Evolutionary conservation across 1,140 invertebrate species (phyloP), one percentile per base, ranked within the genome.

Genomic region (Ostrea edulis): DNA sequence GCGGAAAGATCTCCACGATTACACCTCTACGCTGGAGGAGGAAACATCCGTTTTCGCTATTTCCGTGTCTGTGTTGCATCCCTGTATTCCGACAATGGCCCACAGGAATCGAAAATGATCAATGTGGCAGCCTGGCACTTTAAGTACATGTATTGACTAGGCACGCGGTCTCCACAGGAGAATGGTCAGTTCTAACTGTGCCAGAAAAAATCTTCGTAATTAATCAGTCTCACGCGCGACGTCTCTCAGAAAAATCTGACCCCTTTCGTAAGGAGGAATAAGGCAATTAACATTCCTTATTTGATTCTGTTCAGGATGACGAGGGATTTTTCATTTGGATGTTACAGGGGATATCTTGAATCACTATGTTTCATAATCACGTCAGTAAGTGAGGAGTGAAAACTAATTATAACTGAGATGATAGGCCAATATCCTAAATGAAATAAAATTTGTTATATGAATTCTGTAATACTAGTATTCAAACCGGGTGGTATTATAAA

Each of bases 101-200:
- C 55, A 62, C 14, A 62, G 55, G 55, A 62, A 62, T 62, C 55
- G 55, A 62, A 62, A 62, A 62, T 62, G 55, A 62, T 62, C 55
- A 62, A 62, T 62, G 55, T n/a, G 17, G 55, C 55, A 20, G 55
- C n/a, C 17, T 7, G 1, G 55, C 17, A 62, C 17, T 62, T 17
- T 62, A 62, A 20, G 55, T 62, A 62, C 55, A 62, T n/a, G 55
- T 62, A 62, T 62, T 62, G 55, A 62, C 55, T 62, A 62, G 55
- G n/a, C 17, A 62, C 55, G 55, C 55, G 14, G 17, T 62, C 14
- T 17, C 55, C 8, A 20, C 17, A 2, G 55, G 55, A 44, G 55
- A 62, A 62, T 62, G 55, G 55, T 62, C 55, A 62, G 14, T 62
- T 17, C 14, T 2, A n/a, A 62, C 55, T 12, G 12, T 58, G 55